These are phyloP conservation scores for Dasypus novemcinctus DNA, from an alignment of 2,113 vertebrate genomes.

Conservation along the genomic window DNA sequence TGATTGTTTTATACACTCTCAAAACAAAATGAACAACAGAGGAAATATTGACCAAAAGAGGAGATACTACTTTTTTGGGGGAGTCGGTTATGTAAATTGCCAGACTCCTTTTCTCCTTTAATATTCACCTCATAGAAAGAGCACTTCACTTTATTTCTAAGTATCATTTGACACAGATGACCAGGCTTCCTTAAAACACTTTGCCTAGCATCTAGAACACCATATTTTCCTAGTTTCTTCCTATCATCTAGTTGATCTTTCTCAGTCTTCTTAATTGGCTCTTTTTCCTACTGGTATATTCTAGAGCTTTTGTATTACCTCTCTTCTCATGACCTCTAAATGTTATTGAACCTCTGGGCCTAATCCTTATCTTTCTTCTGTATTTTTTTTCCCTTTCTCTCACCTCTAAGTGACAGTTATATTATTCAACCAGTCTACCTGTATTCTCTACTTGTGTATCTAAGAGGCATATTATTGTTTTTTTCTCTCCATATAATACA, in stretches of 20 bases:
- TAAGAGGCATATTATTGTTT: not conserved
- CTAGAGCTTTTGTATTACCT: not conserved
- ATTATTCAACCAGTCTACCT: not conserved
- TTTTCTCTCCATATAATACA: no score
- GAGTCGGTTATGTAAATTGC: not conserved
- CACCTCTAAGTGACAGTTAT: not conserved
- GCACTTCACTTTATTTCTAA: not conserved
- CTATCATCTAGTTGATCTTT: rapidly evolving
- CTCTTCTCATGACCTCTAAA: not conserved
- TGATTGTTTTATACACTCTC: not conserved
- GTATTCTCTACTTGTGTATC: not conserved
- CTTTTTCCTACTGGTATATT: not conserved
- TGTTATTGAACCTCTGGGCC: not conserved
- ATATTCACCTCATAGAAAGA: rapidly evolving
- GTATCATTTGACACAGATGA: no score
- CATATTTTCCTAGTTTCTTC: not conserved
- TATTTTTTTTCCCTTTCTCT: not conserved
- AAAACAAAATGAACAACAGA: slow-evolving; percentile 3
- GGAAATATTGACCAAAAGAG: not conserved
- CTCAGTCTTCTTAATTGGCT: not conserved
- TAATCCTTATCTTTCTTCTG: not conserved
- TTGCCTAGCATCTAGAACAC: not conserved
- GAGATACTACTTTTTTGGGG: not conserved
- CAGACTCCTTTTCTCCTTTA: not conserved
- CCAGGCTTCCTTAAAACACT: not conserved